Evolutionary conservation across 2,797 vertebrate genomes (phyloP).

Genomic region (Varecia variegata): DNA sequence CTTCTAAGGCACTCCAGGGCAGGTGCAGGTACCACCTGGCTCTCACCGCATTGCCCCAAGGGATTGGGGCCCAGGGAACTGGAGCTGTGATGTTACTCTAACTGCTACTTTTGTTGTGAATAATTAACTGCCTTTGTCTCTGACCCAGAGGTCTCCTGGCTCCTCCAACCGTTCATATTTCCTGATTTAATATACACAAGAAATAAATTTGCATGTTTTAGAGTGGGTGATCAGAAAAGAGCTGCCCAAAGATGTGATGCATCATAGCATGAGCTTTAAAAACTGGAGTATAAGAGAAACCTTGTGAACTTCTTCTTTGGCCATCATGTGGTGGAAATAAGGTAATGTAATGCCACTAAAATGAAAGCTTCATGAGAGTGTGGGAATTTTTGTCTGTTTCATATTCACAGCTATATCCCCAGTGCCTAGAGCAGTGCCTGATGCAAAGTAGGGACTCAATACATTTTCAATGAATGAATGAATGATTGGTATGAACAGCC

Average conservation of each 20-base stretch:
- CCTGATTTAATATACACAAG: not conserved
- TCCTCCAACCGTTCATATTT: not conserved
- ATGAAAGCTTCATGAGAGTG: not conserved
- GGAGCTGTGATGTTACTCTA: not conserved
- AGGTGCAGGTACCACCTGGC: fast-evolving
- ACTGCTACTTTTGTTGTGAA: not conserved
- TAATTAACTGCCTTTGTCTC: not conserved
- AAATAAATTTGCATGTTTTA: not conserved
- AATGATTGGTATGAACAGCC: not conserved
- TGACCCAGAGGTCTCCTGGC: not conserved
- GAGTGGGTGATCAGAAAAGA: not conserved
- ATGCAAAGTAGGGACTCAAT: not conserved
- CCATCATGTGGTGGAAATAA: fast-evolving
- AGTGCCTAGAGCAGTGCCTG: not conserved
- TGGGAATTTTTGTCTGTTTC: not conserved
- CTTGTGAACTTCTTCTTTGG: not conserved
- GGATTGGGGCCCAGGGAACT: not conserved
- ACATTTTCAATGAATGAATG: not conserved
- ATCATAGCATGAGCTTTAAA: not conserved
- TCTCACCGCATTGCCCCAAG: not conserved
- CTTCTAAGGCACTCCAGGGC: not conserved
- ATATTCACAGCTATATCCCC: not conserved
- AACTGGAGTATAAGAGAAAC: not conserved
- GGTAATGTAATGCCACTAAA: not conserved
- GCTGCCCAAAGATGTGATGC: not conserved